Evolutionary conservation across 2,797 vertebrate genomes (phyloP).

Genomic region (Pempheris klunzingeri): DNA sequence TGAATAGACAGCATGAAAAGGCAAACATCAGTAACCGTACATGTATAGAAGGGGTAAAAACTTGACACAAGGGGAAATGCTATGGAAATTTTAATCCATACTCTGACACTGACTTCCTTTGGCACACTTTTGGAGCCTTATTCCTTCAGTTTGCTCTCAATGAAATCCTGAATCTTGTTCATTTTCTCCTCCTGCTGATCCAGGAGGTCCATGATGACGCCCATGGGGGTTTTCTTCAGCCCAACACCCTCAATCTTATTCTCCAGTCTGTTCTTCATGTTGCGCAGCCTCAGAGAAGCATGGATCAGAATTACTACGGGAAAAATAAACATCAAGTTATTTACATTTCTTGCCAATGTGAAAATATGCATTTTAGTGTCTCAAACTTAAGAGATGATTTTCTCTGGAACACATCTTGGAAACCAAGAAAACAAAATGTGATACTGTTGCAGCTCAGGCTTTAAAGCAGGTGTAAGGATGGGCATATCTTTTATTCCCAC

Average conservation of each 20-base stretch:
- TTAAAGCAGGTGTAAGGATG: conserved; percentile 31
- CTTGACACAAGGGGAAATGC: conserved; percentile 25
- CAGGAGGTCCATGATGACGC: conserved; percentile 93
- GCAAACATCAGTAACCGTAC: conserved; percentile 52
- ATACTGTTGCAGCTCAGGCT: conserved; percentile 33
- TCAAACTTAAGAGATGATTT: background rate
- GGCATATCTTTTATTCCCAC: conserved; percentile 57
- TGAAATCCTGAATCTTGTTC: conserved; percentile 93
- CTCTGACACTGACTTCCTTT: conserved; percentile 29
- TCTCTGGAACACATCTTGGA: background rate
- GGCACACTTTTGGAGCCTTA: conserved; percentile 64
- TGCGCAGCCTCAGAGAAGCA: conserved; percentile 94
- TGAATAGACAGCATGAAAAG: conserved; percentile 44
- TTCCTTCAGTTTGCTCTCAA: conserved; percentile 91
- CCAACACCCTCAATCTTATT: conserved; percentile 95
- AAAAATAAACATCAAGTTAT: background rate
- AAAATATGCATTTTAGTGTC: background rate
- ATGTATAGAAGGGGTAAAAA: conserved; percentile 29
- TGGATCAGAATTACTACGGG: conserved; percentile 94
- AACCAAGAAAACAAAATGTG: conserved; percentile 45
- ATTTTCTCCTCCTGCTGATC: conserved; percentile 96
- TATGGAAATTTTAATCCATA: conserved; percentile 37
- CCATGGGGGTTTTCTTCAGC: conserved; percentile 97
- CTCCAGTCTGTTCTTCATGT: conserved; percentile 96
- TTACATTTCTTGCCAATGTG: background rate